Evolutionary conservation across 2,888 invertebrate species (phyloP), one percentile per base, ranked within the genome.

Genomic region (Minunthozetes semirufus): DNA sequence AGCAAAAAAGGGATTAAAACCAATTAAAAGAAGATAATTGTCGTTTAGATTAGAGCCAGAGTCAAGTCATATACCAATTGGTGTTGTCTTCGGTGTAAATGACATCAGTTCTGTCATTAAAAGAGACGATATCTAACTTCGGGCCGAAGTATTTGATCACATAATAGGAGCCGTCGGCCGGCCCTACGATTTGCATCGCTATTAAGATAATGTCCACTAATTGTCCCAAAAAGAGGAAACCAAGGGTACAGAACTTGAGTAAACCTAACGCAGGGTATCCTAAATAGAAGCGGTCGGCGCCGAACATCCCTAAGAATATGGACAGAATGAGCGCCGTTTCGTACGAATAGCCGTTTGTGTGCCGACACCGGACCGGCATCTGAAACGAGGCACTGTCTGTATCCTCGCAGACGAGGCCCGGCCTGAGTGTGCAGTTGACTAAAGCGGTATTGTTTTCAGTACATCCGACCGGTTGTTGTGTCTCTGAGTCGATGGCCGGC

Each of bases 261-360:
- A 79, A 76, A 83, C 85, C 98, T 79, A 98, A 88, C 0, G 94
- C 97, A 73, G 94, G 95, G 83, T 98, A 98, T 38, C 99, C 99
- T n/a, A 99, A 86, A 82, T 99, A 99, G 84, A 99, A 97, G 77
- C 99, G 86, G 83, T 99, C 99, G 29, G 93, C 87, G 22, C 99
- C 99, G 85, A 99, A 94, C 93, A 97, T 95, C 38, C 99, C 99
- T 75, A 98, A 86, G 82, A 99, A 99, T 72, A 99, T 91, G 0
- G 98, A 98, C 5, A 99, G 85, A 48, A 98, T 84, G 63, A 99
- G 85, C 0, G 98, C 90, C 73, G 93, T 92, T 82, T 96, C 94
- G 82, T 94, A 89, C 2, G 91, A 91, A 82, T 95, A 94, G 25
- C 95, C 96, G 87, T 96, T 97, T 75, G 95, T 96, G 92, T 93